These are phyloP conservation scores for Aphrocallistes beatrix DNA, from an alignment of 37 sponge, comb jelly and placozoan species.

Conservation along the genomic window DNA sequence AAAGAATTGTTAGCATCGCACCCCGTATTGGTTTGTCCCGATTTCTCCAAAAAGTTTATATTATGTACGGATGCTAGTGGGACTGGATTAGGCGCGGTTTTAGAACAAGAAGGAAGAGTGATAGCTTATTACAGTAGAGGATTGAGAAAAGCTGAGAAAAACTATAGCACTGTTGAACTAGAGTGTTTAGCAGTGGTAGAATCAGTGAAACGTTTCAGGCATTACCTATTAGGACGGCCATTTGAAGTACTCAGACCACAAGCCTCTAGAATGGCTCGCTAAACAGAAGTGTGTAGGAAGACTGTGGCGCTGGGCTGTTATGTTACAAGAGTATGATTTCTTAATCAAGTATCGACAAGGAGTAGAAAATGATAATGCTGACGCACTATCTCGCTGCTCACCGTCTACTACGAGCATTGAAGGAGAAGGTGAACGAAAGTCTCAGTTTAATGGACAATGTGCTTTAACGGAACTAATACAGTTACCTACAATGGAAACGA, in stretches of 20 bases:
- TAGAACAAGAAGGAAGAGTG: too few relatives aligned
- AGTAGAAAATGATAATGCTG: constrained; percentile 30
- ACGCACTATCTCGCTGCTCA: constrained; percentile 37
- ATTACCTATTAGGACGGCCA: too few relatives aligned
- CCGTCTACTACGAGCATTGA: neutral
- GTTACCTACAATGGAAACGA: neutral
- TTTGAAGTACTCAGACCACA: too few relatives aligned
- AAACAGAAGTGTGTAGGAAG: too few relatives aligned
- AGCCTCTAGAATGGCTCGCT: too few relatives aligned
- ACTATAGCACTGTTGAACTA: too few relatives aligned
- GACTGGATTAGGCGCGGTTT: too few relatives aligned
- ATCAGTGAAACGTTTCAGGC: too few relatives aligned
- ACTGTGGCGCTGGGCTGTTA: constrained; percentile 36
- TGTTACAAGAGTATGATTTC: constrained; percentile 34
- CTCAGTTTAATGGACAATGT: neutral
- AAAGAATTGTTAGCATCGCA: constrained; percentile 20
- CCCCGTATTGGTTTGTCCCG: constrained; percentile 25
- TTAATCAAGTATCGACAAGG: constrained; percentile 28
- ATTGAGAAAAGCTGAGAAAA: too few relatives aligned
- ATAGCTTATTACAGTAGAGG: too few relatives aligned
- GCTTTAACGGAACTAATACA: neutral
- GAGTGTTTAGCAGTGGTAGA: too few relatives aligned
- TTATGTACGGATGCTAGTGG: constrained; percentile 27
- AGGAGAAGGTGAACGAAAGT: neutral
- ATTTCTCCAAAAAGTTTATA: constrained; percentile 18